These are phyloP conservation scores for Paracentrotus lividus DNA, from an alignment of 53 echinoderm and acorn worm species.

Conservation along the genomic window DNA sequence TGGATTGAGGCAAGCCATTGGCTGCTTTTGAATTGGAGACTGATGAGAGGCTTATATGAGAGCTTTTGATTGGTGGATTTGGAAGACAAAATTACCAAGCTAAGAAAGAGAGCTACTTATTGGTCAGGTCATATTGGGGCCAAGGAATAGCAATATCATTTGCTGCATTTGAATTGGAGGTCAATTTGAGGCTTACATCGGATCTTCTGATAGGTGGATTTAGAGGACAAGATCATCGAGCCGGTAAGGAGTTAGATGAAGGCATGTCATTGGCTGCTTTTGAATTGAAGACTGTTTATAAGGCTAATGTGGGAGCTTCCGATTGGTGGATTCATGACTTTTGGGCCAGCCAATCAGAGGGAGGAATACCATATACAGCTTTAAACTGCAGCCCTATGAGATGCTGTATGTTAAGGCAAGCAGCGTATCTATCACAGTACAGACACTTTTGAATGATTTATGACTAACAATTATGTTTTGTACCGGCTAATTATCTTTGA, in stretches of 20 bases:
- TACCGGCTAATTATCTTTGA: not conserved
- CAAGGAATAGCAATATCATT: slow-evolving; percentile 87
- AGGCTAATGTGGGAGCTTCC: not conserved
- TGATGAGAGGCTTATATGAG: not conserved
- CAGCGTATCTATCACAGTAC: too few species aligned
- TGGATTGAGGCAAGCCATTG: slow-evolving; percentile 81
- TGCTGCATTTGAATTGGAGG: slow-evolving; percentile 85
- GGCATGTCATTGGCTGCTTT: slow-evolving; percentile 84
- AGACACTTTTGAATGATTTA: too few species aligned
- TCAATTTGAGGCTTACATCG: not conserved
- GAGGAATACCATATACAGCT: not conserved
- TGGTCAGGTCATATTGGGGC: slow-evolving; percentile 8
- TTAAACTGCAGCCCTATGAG: not conserved
- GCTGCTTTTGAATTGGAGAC: slow-evolving; percentile 86
- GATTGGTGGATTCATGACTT: not conserved
- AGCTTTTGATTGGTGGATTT: not conserved
- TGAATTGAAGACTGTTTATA: slow-evolving; percentile 72
- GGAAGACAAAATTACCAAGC: not conserved
- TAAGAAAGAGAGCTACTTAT: not conserved
- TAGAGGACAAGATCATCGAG: not conserved
- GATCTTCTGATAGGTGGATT: not conserved
- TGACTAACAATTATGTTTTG: too few species aligned
- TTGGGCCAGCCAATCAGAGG: not conserved
- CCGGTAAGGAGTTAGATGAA: slow-evolving; percentile 52
- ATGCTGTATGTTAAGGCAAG: not conserved